phyloP scores from a whole-genome alignment of 2,113 vertebrate genomes.

The Drymodes brunneopygia region DNA sequence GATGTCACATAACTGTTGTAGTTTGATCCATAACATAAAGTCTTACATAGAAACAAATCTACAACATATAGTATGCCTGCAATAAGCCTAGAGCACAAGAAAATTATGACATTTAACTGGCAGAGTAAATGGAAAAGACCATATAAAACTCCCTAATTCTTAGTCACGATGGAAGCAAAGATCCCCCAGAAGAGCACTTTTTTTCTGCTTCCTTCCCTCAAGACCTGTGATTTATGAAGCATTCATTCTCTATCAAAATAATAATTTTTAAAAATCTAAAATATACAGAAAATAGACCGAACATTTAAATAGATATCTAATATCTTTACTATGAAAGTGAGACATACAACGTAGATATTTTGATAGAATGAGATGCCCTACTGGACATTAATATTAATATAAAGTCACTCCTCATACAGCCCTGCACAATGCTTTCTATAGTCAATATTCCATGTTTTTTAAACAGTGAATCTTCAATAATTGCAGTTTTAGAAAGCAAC shows the following conservation, averaged over 20 bases:
- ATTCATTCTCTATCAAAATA: not conserved
- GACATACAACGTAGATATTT: not conserved
- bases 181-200: not conserved
- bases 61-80: not conserved
- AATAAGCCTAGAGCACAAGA: not conserved
- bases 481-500: not conserved
- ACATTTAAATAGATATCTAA: not conserved
- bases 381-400: not conserved
- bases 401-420: not conserved
- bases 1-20: not conserved
- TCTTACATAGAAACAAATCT: not conserved
- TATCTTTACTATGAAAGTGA: not conserved
- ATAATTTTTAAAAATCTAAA: not conserved
- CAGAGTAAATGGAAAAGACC: not conserved
- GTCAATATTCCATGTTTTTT: not conserved
- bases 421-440: not conserved
- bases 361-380: not conserved
- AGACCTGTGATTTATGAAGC: not conserved
- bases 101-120: not conserved
- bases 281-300: not conserved
- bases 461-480: not conserved
- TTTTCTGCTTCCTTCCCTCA: not conserved
- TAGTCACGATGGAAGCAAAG: not conserved
- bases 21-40: not conserved
- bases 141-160: not conserved